Base-by-base conservation (phyloP, 2,888 invertebrate species). In the Camponotus fellah region DNA sequence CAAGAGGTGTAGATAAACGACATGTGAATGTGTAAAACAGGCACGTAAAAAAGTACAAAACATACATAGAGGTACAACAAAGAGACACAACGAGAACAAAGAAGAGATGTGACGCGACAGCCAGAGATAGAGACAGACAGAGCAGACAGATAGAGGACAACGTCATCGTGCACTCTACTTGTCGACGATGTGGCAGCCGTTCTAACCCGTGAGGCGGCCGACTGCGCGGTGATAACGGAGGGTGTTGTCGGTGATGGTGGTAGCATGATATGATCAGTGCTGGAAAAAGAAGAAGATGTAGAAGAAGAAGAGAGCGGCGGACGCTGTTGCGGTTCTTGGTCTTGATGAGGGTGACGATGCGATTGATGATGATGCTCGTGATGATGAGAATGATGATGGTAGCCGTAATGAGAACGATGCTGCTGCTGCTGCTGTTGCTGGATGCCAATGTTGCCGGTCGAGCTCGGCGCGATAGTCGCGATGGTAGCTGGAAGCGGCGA, bases 261-360 rank as follows among this genome's bases (percentile, higher is more conserved):
- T 92, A 93, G 91, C 91, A 92, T 92, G 92, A 92, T 92, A 92
- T 94, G 94, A 93, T 93, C 94, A 87, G 94, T 94, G 93, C 94
- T 94, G 91, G 93, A 94, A 90, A 93, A 92, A 91, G 93, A 93
- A 92, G 94, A 93, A 90, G 94, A 93, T 90, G 94, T 93, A 88
- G 93, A 92, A 88, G 94, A 93, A 91, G 93, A 93, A 89, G 92
- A 93, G 86, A 86, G 92, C 90, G 92, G 90, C 89, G 84, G 91
- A 90, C 93, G 93, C 88, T 90, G 92, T 85, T 92, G 90, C 84
- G 85, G 76, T 85, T 77, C 77, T 77, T 77, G 92, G 87, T 91
- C 88, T 80, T 91, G 90, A 72, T 86, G 88, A 14, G 86, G 86
- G 37, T 87, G 87, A 17, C 88, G 89, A 53, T 49, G 49, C 49